These are phyloP conservation scores for Strigamia transsilvanica DNA, from an alignment of 2,888 invertebrate species.

Conservation along the genomic window DNA sequence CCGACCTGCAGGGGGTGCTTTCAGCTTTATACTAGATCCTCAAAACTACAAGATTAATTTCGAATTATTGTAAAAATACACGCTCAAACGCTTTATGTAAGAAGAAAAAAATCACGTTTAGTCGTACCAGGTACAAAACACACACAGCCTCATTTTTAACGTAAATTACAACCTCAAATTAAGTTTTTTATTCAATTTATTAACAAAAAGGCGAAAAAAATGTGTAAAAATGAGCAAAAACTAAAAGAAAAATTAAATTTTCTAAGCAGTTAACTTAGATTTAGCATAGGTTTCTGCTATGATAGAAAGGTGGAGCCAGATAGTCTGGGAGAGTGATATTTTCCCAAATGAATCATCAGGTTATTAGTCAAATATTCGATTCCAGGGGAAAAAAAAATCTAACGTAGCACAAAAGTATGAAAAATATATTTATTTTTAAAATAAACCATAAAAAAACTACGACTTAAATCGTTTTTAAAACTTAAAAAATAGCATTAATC, in stretches of 20 bases:
- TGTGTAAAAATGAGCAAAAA: no score
- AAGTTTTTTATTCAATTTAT: no score
- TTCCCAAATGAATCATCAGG: constrained; percentile 39
- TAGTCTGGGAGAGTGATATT: neutral
- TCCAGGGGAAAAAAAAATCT: no score
- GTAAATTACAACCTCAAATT: no score
- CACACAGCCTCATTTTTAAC: neutral
- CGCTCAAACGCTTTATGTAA: neutral
- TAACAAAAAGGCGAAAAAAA: no score
- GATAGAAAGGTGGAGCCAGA: constrained; percentile 17
- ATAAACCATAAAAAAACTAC: no score
- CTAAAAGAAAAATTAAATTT: no score
- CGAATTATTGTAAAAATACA: neutral
- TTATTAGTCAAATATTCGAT: constrained; percentile 16
- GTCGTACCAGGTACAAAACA: neutral
- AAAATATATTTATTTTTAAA: no score
- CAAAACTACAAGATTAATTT: constrained; percentile 2
- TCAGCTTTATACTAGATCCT: constrained; percentile 30
- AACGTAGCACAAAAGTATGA: no score
- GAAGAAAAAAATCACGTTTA: neutral
- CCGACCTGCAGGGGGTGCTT: constrained; percentile 50
- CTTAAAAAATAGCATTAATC: neutral
- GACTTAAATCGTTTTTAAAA: neutral
- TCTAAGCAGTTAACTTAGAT: neutral
- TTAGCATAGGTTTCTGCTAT: neutral